Base-by-base conservation (phyloP, 2,888 invertebrate genomes). In the Tipula vernalis region DNA sequence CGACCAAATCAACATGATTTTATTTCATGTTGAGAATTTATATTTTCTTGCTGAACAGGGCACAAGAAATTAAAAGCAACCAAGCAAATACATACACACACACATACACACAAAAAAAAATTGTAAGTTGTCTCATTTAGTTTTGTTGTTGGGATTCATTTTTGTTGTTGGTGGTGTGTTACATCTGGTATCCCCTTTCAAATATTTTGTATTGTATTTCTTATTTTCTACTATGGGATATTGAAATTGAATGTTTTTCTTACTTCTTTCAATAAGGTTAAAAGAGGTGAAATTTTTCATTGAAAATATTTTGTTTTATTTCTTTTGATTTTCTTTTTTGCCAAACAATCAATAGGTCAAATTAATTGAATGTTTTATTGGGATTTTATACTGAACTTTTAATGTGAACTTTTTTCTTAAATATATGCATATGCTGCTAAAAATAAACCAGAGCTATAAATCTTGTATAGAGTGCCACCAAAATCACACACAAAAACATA, bases 1-100 rank as follows among this genome's bases (percentile, higher is more conserved):
- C 84, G 41, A 84, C 36, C 84, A 84, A 84, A 84, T 84, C 84
- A 84, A 84, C 84, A 84, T 84, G 84, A 84, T 84, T 84, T 84
- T 39, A 41, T 84, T 84, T 84, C 84, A 84, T 84, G 84, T 84
- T 84, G 84, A 84, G 84, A 84, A 84, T 84, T 71, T 71, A 71
- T 71, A 71, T 71, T 71, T 71, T 71, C 71, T 71, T 71, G 71
- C 28, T 71, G 71, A 71, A 71, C 71, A 28, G 71, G 71, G 10
- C 71, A 71, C 71, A 71, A 71, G 71, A 71, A 71, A 71, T 71
- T 71, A 71, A 71, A 71, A 71, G 71, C 71, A 71, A 28, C 2
- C 71, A 71, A 10, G 28, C n/a, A n/a, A n/a, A n/a, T n/a, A n/a
- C n/a, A n/a, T n/a, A n/a, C 71, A 71, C 71, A 71, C 71, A 71